phyloP scores from a whole-genome alignment of 2,888 invertebrate genomes.

The Epinotia nisella region DNA sequence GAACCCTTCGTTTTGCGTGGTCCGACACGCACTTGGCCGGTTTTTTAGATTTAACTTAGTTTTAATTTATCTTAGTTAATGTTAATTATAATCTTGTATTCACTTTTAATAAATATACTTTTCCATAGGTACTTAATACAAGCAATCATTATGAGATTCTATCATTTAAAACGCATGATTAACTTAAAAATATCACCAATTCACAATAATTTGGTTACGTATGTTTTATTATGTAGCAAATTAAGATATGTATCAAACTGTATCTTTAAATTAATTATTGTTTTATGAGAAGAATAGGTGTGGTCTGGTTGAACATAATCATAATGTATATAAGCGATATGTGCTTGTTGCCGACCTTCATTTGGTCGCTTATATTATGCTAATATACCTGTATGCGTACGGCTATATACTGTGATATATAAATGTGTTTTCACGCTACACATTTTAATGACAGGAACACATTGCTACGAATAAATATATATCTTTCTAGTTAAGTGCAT shows the following conservation, averaged over 20 bases:
- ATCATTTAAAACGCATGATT: conserved; percentile 17
- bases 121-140: too few relatives aligned
- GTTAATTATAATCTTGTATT: too few relatives aligned
- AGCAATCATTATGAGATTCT: background rate
- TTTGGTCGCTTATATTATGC: conserved; percentile 47
- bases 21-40: too few relatives aligned
- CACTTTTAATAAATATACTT: too few relatives aligned
- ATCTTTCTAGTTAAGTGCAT: too few relatives aligned
- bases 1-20: too few relatives aligned
- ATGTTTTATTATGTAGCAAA: conserved; percentile 18
- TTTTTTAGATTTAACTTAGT: too few relatives aligned
- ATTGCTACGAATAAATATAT: background rate
- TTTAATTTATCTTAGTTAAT: too few relatives aligned
- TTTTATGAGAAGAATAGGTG: conserved; percentile 31
- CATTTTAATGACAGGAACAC: conserved; percentile 17
- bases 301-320: conserved; percentile 41
- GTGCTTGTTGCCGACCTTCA: conserved; percentile 43
- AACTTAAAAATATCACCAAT: conserved; percentile 10
- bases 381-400: conserved; percentile 40
- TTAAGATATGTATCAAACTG: conserved; percentile 35
- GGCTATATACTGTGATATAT: conserved; percentile 19
- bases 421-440: conserved; percentile 2
- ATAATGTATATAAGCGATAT: conserved; percentile 35
- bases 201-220: conserved; percentile 17
- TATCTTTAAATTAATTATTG: conserved; percentile 24